Percentiles rank a stretch among this genome's conserved stretches.
phyloP scores from a whole-genome alignment of 2,888 invertebrate species.

The Lingula anatina region DNA sequence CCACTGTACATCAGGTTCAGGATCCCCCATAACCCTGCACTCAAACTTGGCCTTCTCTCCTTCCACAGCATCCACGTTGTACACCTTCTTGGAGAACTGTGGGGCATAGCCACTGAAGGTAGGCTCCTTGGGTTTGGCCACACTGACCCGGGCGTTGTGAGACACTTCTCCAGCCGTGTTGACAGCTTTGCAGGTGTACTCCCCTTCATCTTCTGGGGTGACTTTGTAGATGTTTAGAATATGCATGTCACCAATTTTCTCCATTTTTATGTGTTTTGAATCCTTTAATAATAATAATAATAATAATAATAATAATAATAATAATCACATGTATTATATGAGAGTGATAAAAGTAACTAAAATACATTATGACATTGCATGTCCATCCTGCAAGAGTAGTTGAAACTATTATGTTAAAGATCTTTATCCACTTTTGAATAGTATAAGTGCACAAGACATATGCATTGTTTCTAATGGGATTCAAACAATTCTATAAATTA shows the following conservation, averaged over 20 bases:
- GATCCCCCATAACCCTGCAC: constrained; percentile 75
- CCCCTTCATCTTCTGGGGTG: constrained; percentile 12
- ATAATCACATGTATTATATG: too few species aligned
- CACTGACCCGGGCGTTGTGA: constrained; percentile 5
- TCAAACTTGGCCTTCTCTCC: constrained; percentile 34
- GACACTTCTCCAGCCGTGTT: constrained; percentile 13
- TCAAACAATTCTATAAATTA: too few species aligned
- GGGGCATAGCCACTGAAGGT: constrained; percentile 36
- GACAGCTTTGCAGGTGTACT: constrained; percentile 11
- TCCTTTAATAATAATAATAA: too few species aligned
- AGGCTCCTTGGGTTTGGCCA: background rate
- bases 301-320: too few species aligned
- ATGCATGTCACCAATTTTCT: constrained; percentile 2
- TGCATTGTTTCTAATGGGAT: too few species aligned
- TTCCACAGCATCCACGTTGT: constrained; percentile 24
- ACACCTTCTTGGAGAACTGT: constrained; percentile 38
- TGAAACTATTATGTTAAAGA: too few species aligned
- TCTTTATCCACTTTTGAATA: too few species aligned
- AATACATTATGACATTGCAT: too few species aligned
- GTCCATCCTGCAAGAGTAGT: too few species aligned
- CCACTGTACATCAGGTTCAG: constrained; percentile 83
- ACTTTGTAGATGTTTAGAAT: constrained; percentile 7
- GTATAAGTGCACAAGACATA: too few species aligned
- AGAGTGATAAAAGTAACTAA: too few species aligned
- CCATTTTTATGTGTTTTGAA: background rate